phyloP scores from a whole-genome alignment of 53 echinoderm and acorn worm species.

The Henricia sp. region DNA sequence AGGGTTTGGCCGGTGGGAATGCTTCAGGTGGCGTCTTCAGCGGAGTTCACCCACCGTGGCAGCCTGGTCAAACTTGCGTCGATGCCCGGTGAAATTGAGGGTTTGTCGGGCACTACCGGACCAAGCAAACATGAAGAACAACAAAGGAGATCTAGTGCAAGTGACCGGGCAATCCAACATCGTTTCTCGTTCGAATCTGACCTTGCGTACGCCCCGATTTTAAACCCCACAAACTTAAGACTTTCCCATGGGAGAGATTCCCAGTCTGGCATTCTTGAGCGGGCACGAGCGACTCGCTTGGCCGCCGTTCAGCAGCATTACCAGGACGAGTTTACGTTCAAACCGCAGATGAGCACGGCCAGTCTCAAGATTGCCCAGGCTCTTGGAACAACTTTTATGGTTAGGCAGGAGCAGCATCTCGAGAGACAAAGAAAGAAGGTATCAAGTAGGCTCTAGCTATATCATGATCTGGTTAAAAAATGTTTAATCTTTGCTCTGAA shows the following conservation, averaged over 20 bases:
- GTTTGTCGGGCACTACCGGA: neutral
- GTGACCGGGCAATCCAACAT: constrained; percentile 43
- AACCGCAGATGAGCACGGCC: constrained; percentile 92
- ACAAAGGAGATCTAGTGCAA: constrained; percentile 2
- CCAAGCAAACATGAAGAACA: too few species aligned
- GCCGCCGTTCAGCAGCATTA: constrained; percentile 42
- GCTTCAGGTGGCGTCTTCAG: constrained; percentile 53
- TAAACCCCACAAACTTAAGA: constrained; percentile 84
- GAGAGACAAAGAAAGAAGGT: constrained; percentile 92
- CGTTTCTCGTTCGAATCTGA: constrained; percentile 81
- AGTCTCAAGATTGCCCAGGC: constrained; percentile 91
- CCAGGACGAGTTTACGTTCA: constrained; percentile 87
- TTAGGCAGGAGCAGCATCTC: constrained; percentile 89
- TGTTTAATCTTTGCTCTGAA: too few species aligned
- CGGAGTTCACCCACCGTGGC: constrained; percentile 39
- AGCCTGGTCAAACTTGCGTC: constrained; percentile 53
- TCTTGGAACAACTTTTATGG: constrained; percentile 94
- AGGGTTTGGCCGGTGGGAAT: constrained; percentile 32
- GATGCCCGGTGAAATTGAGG: constrained; percentile 50
- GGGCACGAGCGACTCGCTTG: constrained; percentile 39
- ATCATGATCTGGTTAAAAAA: too few species aligned
- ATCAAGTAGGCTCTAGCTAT: too few species aligned
- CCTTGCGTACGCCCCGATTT: constrained; percentile 83
- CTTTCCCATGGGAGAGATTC: constrained; percentile 71
- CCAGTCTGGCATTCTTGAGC: constrained; percentile 41